phyloP scores from a whole-genome alignment of 2,797 vertebrate species.

The Sibirionetta formosa region DNA sequence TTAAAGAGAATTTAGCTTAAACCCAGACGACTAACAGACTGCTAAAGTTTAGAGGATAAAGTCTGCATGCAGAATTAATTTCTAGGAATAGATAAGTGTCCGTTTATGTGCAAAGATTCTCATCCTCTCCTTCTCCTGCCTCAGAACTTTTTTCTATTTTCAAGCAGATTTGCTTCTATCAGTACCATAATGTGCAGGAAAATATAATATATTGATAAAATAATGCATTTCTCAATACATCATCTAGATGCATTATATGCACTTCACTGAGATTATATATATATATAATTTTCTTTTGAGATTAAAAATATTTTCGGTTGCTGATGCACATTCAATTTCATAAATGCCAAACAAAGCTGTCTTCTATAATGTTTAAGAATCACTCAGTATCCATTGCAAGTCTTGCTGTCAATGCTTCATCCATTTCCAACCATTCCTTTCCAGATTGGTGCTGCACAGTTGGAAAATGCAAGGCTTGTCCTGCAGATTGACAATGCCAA shows the following conservation, averaged over 20 bases:
- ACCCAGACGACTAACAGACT: not conserved
- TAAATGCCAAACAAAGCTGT: not conserved
- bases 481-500: slow-evolving; percentile 89
- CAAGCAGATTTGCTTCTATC: not conserved
- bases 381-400: not conserved
- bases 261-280: no score
- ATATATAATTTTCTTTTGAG: no score
- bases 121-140: not conserved
- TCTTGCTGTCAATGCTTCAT: not conserved
- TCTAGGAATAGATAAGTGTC: not conserved
- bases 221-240: no score
- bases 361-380: not conserved
- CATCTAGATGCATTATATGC: no score
- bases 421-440: not conserved
- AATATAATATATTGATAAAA: no score
- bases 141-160: not conserved
- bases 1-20: not conserved
- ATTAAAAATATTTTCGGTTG: not conserved
- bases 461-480: slow-evolving; percentile 84
- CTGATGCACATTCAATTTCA: not conserved
- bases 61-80: not conserved
- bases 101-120: not conserved
- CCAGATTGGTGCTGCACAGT: slow-evolving; percentile 83
- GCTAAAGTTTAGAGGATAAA: not conserved
- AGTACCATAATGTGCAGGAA: no score